Evolutionary conservation across 2,888 invertebrate species (phyloP), one percentile per base, ranked within the genome.

Genomic region (Diploptera punctata): DNA sequence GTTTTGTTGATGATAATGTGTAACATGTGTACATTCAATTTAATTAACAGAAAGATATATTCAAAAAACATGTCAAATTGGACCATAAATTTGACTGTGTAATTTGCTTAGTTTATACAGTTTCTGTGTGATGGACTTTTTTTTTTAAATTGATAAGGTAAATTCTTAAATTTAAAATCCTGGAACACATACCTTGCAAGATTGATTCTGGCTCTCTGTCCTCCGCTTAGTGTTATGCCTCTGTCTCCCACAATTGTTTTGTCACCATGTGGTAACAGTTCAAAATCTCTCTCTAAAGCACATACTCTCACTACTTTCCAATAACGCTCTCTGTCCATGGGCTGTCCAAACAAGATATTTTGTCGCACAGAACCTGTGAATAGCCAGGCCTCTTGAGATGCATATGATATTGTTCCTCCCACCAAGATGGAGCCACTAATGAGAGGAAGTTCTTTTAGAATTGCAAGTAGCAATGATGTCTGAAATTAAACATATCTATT

Each of bases 351-450:
- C 7, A 93, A 83, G 74, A 95, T 92, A 79, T 95, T 95, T 78
- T 93, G 91, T 60, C 89, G 85, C 1, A 95, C 87, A 1, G 90
- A 89, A 1, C 88, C 89, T 0, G 88, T 86, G 76, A 91, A 91
- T 2, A 91, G 81, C 94, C 94, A 95, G 0, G 95, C 90, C 77
- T 93, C 91, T 82, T 94, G 93, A 61, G 92, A 88, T 1, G 91
- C 90, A 80, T 93, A 95, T 0, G 90, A 86, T 18, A 91, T 79
- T 2, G 82, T 83, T 4, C 93, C 94, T 1, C 86, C 86, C 19
- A 92, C 81, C 81, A 78, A 76, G 62, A 93, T 80, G 0, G 84
- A 84, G 0, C 95, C 94, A 33, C 84, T 81, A 0, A 83, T 81
- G 4, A 89, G 83, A 0, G 88, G 86, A n/a, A 94, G 81, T 82